phyloP scores from a whole-genome alignment of 2,797 vertebrate genomes.

The Sternotherus odoratus region DNA sequence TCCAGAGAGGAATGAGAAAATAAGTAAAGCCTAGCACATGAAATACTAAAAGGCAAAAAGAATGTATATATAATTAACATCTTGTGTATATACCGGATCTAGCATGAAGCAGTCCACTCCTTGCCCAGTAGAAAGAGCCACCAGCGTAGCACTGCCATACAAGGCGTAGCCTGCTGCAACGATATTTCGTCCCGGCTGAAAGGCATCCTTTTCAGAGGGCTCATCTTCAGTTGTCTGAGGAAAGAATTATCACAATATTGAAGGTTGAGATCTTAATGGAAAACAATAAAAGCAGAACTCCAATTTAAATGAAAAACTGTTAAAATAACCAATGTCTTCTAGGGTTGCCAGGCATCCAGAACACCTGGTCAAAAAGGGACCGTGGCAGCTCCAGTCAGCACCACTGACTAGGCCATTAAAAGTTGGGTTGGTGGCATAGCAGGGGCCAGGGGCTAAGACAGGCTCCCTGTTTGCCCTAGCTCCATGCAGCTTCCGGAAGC shows the following conservation, averaged over 20 bases:
- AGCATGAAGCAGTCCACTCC: slow-evolving; percentile 96
- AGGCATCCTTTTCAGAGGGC: slow-evolving; percentile 89
- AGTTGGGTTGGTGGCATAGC: too few species aligned
- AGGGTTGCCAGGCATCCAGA: too few species aligned
- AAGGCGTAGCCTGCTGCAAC: slow-evolving; percentile 95
- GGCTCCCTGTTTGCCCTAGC: too few species aligned
- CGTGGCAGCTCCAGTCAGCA: too few species aligned
- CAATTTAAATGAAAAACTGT: rapidly evolving
- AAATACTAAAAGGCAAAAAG: background rate
- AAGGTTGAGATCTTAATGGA: background rate
- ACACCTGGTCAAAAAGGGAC: too few species aligned
- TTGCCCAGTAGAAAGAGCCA: slow-evolving; percentile 92
- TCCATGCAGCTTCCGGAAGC: too few species aligned
- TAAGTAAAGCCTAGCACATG: rapidly evolving
- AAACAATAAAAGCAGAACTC: background rate
- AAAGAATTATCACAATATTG: background rate
- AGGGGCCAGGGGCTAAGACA: too few species aligned
- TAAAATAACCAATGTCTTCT: too few species aligned
- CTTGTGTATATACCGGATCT: slow-evolving; percentile 88
- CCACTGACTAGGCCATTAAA: too few species aligned
- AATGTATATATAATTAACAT: background rate
- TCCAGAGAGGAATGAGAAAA: background rate
- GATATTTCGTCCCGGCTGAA: slow-evolving; percentile 89
- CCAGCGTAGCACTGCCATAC: slow-evolving; percentile 94
- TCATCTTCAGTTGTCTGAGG: slow-evolving; percentile 84